These are phyloP conservation scores for Rhabdomys dilectus DNA, from an alignment of 2,113 vertebrate species.

Conservation along the genomic window DNA sequence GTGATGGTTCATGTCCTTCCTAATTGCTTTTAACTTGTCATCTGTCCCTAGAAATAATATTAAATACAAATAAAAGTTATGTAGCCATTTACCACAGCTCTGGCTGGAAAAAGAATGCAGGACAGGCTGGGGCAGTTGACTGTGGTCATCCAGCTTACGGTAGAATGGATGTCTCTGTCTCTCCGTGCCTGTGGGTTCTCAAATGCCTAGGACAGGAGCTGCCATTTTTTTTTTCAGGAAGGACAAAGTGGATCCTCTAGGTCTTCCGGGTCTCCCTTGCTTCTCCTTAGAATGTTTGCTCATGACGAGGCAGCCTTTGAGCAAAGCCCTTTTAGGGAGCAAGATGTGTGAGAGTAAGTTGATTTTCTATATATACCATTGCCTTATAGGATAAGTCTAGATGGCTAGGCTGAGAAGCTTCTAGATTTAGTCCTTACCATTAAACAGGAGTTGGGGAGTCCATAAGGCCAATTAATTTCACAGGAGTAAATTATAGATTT, in stretches of 20 bases:
- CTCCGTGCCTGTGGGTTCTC: not conserved
- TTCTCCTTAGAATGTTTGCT: not conserved
- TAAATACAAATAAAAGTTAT: not conserved
- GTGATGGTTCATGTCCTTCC: not conserved
- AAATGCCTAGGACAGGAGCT: not conserved
- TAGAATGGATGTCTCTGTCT: not conserved
- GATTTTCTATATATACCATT: not conserved
- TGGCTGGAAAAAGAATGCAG: not conserved
- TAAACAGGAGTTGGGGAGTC: not conserved
- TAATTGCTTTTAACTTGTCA: constrained; percentile 14
- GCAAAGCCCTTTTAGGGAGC: not conserved
- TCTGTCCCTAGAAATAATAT: constrained; percentile 48
- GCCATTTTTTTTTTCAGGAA: constrained; percentile 5
- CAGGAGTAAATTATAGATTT: constrained; percentile 5
- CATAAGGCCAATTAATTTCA: not conserved
- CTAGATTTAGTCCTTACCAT: not conserved
- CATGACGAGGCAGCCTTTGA: not conserved
- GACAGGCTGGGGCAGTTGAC: not conserved
- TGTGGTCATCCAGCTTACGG: not conserved
- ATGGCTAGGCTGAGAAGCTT: not conserved
- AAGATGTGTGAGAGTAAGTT: not conserved
- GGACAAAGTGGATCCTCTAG: not conserved
- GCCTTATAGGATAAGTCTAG: not conserved
- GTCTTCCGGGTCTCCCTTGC: not conserved
- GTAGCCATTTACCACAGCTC: not conserved